phyloP scores from a whole-genome alignment of 2,888 invertebrate genomes.

The Cheilosia vulpina region DNA sequence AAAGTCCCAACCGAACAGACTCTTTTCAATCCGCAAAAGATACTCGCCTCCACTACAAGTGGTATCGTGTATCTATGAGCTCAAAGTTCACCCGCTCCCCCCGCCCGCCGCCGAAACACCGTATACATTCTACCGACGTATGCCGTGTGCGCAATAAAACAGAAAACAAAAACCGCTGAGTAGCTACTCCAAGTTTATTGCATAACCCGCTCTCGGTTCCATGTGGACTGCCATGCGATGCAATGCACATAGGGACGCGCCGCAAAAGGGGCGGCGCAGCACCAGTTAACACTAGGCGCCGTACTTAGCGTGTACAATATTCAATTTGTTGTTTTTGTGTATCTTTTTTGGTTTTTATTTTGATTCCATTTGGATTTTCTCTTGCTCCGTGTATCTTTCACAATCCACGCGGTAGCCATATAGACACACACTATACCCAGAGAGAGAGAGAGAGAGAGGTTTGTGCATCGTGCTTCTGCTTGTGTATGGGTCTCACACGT shows the following conservation, averaged over 20 bases:
- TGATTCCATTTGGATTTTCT: conserved; percentile 70
- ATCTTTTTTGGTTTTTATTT: conserved; percentile 71
- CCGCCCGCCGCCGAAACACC: background rate
- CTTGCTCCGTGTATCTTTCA: conserved; percentile 34
- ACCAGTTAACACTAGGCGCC: conserved; percentile 60
- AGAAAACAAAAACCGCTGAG: background rate
- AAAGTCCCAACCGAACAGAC: background rate
- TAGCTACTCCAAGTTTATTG: conserved; percentile 19
- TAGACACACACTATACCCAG: background rate
- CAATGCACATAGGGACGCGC: conserved; percentile 16
- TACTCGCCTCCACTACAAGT: conserved; percentile 39
- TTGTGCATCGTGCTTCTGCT: conserved; percentile 6
- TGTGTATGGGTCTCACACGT: conserved; percentile 10
- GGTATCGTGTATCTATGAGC: conserved; percentile 14
- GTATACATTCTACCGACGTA: too few species aligned
- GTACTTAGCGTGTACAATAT: conserved; percentile 60
- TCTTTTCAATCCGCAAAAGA: conserved; percentile 28
- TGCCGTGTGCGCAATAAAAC: background rate
- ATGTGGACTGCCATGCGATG: conserved; percentile 39
- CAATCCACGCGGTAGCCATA: conserved; percentile 43
- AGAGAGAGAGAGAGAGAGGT: conserved; percentile 38
- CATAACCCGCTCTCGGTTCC: conserved; percentile 51
- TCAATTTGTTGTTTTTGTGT: conserved; percentile 56
- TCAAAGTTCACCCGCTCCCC: background rate
- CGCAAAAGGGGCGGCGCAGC: conserved; percentile 8